Evolutionary conservation across 2,888 invertebrate genomes (phyloP), one percentile per base, ranked within the genome.

Genomic region (Iphiclides podalirius): DNA sequence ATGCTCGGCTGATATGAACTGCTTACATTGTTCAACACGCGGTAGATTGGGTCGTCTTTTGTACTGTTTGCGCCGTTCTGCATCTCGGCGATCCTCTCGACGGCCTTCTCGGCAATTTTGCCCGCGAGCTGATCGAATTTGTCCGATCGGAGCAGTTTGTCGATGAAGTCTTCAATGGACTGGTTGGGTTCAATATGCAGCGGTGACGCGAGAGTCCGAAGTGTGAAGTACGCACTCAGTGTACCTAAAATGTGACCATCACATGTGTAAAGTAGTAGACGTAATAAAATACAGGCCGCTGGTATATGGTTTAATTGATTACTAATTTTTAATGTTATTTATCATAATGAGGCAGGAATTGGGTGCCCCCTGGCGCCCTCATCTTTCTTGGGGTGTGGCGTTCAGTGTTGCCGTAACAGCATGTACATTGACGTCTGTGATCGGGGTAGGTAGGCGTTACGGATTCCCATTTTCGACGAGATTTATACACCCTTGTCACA

Each of bases 91-190:
- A 75, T 60, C 55, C 65, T 70, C 34, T 59, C 54, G 2, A 62
- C 68, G 1, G 75, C 69, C 55, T 61, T 71, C 0, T 70, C 63
- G 6, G 72, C 74, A 28, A 75, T 67, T 41, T 61, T 60, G 8
- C 71, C 67, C 0, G 64, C 66, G 0, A 75, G 40, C 41, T 65
- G 52, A n/a, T 69, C 62, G 38, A 75, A 68, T 41, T 63, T 69
- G 2, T 66, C 52, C 0, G 74, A 70, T 1, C 43, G 41, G 11
- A 75, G 53, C 7, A 75, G 42, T 52, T 59, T 61, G 1, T 60
- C 61, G 9, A 75, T 61, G 14, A 75, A 63, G 2, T 64, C 63
- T 26, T 75, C 68, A 2, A 72, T 59, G 33, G 67, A 52, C 7
- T 41, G 9, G 6, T 48, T 47, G 1, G 15, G 17, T 11, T 48